Evolutionary conservation across 2,888 invertebrate genomes (phyloP).

Genomic region (Pseudococcus jackbeardsleyi): DNA sequence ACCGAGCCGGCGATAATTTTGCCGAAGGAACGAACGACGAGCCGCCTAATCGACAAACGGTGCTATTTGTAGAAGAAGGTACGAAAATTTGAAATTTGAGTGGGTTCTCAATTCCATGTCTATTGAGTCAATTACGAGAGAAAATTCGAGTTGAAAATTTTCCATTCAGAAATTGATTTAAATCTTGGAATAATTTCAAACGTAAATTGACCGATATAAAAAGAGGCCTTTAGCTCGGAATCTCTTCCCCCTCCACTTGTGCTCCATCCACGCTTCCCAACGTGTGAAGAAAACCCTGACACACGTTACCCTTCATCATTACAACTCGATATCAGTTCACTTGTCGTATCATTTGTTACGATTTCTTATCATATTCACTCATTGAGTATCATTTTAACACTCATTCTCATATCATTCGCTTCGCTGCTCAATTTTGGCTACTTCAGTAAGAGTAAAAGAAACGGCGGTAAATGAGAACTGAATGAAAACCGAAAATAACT

Average conservation of each 20-base stretch:
- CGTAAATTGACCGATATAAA: no score
- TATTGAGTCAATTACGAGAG: no score
- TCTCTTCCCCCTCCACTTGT: no score
- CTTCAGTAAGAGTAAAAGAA: background rate
- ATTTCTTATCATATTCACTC: background rate
- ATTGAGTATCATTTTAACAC: background rate
- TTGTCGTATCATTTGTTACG: background rate
- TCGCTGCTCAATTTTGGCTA: background rate
- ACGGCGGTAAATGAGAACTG: background rate
- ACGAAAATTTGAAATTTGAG: background rate
- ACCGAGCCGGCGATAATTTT: background rate
- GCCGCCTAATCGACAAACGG: background rate
- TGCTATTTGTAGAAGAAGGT: conserved; percentile 55
- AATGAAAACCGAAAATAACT: background rate
- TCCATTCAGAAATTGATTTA: no score
- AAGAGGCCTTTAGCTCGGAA: no score
- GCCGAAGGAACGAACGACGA: background rate
- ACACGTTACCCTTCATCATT: background rate
- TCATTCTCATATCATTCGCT: background rate
- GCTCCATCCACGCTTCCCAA: background rate
- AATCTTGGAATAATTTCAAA: no score
- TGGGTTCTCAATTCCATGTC: no score
- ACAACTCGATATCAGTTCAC: background rate
- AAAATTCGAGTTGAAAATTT: no score
- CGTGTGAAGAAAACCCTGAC: background rate